Conservation (phyloP, 2,113 vertebrate species). For the Malurus melanocephalus region DNA sequence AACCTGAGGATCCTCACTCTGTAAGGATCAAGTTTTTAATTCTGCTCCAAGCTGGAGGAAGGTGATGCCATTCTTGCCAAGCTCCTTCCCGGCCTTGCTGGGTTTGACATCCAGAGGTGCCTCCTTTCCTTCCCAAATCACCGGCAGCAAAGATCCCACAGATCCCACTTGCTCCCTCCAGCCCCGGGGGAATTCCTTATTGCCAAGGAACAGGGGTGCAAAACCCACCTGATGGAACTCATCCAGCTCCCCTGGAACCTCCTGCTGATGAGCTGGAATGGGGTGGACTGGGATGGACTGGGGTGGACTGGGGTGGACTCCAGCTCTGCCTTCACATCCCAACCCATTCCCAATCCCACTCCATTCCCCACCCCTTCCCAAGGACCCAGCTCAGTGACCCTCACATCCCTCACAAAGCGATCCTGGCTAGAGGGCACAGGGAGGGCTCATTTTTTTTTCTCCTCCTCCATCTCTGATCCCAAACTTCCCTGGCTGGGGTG, state of each 20-base stretch:
- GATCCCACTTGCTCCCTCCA: background rate
- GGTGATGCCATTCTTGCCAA: background rate
- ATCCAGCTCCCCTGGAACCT: background rate
- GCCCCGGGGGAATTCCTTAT: fast-evolving
- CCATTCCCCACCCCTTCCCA: background rate
- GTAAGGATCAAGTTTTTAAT: background rate
- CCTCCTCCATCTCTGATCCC: background rate
- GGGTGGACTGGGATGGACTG: background rate
- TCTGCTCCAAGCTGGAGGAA: background rate
- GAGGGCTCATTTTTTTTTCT: background rate
- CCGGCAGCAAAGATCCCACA: fast-evolving
- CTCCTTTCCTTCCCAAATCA: background rate
- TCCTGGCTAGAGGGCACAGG: background rate
- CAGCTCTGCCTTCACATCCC: background rate
- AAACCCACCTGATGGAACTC: background rate
- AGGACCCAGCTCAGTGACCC: background rate
- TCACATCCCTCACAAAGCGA: background rate
- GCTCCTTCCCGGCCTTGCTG: background rate
- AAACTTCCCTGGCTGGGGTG: background rate
- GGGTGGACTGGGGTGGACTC: no score
- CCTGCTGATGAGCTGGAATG: background rate
- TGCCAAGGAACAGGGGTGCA: background rate
- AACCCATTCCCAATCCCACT: background rate
- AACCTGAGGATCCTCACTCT: background rate
- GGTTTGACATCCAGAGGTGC: background rate